Evolutionary conservation across 2,888 invertebrate species (phyloP), one percentile per base, ranked within the genome.

Genomic region (Schrankia costaestrigalis): DNA sequence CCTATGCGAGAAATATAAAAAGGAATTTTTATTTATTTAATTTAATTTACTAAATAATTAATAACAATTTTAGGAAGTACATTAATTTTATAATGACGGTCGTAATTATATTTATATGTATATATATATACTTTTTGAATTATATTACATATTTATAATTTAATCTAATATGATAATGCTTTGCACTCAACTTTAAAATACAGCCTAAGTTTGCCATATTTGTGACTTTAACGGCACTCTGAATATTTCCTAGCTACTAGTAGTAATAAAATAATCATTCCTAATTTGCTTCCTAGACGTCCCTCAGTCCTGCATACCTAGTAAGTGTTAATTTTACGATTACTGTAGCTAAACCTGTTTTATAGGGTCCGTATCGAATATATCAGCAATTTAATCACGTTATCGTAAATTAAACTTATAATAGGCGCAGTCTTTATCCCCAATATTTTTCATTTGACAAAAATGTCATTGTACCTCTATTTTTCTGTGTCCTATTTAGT

Each of bases 11-110:
- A 42, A 46, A 45, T 56, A 56, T 46, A 56, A 56, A 56, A 59
- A 48, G 27, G 49, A 59, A 46, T 46, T 31, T 22, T 44, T 56
- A 46, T 46, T 31, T 22, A 42, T 56, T 44, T 34, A 41, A 38
- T 47, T 55, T 51, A 44, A 35, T 45, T 67, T 53, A 62, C 64
- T 71, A 71, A 65, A 70, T 69, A 72, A 68, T 72, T 67, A 71
- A 67, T 70, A 72, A 71, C 69, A 66, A 67, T 69, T 68, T 62
- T 64, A 66, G 71, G 71, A 71, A 70, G 71, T 62, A 57, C 51
- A 68, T 33, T 67, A 64, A 60, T 63, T 32, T 68, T 63, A 61
- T 61, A 25, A 43, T 58, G 59, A 58, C 46, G 36, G 38, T 50
- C 40, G 29, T 45, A 51, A 46, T 41, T 46, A 50, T 51, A 45